Conservation (phyloP, 2,888 invertebrate species). For the Seira ritae region DNA sequence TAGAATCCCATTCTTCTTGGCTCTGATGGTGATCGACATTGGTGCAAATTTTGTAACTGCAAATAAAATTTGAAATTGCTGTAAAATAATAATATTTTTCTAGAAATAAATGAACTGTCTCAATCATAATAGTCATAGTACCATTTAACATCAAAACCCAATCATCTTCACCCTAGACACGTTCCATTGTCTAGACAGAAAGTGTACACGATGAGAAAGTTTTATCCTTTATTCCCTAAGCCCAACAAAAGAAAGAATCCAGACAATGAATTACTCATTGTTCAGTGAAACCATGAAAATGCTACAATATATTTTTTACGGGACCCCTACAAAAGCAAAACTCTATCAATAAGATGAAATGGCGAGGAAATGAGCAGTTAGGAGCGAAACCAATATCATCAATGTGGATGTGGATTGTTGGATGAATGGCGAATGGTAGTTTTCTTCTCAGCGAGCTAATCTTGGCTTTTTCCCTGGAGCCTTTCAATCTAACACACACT, state of each 20-base stretch:
- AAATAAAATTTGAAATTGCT: no score
- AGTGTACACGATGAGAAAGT: not conserved
- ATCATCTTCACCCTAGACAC: not conserved
- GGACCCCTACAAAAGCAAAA: not conserved
- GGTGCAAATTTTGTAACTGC: no score
- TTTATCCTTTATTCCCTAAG: not conserved
- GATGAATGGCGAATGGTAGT: no score
- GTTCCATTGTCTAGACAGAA: not conserved
- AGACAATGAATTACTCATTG: not conserved
- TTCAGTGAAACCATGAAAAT: not conserved
- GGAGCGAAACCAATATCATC: not conserved
- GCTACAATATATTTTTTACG: no score
- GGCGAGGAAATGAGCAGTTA: not conserved
- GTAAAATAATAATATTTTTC: no score
- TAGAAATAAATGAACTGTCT: no score
- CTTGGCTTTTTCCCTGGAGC: slow-evolving; percentile 45
- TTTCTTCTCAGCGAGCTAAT: slow-evolving; percentile 40
- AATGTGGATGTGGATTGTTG: not conserved
- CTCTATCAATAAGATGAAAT: not conserved
- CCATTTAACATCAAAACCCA: not conserved
- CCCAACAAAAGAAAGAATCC: not conserved
- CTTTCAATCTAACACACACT: slow-evolving; percentile 31
- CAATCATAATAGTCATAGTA: no score
- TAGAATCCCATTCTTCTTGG: no score
- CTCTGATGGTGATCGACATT: no score